Percentiles rank a stretch among this genome's conserved stretches.
These are phyloP conservation scores for Gallinago jamesoni DNA, from an alignment of 2,113 vertebrate species.

Conservation along the genomic window DNA sequence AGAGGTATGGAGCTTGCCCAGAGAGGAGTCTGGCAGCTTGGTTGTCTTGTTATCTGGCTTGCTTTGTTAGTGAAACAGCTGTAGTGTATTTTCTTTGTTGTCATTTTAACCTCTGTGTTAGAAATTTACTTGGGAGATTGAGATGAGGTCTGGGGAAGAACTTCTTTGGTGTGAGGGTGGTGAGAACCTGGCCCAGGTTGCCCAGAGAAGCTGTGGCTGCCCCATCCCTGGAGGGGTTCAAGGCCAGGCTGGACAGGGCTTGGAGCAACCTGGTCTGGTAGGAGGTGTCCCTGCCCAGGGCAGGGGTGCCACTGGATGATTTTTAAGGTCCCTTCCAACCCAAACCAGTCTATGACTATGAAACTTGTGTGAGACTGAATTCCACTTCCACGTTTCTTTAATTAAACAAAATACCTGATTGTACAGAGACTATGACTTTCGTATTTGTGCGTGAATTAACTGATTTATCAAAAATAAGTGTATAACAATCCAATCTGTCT, in stretches of 20 bases:
- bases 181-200: background rate
- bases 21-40: background rate
- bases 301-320: background rate
- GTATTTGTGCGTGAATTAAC: background rate
- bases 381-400: background rate
- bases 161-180: background rate
- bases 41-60: background rate
- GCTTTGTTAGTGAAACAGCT: background rate
- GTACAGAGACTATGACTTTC: background rate
- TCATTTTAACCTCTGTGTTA: background rate
- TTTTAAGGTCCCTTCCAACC: too few species aligned
- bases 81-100: background rate
- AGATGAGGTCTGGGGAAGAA: background rate
- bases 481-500: rapidly evolving
- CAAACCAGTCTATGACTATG: too few species aligned
- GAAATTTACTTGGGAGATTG: background rate
- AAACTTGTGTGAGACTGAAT: background rate
- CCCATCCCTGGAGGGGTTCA: background rate
- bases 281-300: background rate
- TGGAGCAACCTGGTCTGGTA: background rate
- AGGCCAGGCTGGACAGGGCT: background rate
- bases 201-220: background rate
- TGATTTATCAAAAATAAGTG: background rate
- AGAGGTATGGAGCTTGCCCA: background rate
- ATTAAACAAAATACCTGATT: background rate